Percentiles rank a stretch among this genome's conserved stretches.
Evolutionary conservation across 2,888 invertebrate genomes (phyloP).

Genomic region (Cryptocheilus praepositus): DNA sequence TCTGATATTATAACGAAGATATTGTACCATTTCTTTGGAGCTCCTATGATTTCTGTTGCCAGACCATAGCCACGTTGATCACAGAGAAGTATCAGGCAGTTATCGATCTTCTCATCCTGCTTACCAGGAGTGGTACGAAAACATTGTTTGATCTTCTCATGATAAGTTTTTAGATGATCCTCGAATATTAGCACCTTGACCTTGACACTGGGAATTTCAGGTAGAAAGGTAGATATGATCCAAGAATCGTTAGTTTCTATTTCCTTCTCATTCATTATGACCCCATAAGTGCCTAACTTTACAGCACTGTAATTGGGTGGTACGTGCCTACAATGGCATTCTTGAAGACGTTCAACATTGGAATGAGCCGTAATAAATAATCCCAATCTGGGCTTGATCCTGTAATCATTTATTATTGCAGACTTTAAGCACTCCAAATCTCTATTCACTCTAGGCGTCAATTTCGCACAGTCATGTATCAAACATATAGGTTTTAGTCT

Average conservation of each 20-base stretch:
- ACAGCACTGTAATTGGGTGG: conserved; percentile 58
- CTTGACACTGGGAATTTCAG: conserved; percentile 55
- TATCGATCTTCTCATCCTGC: conserved; percentile 40
- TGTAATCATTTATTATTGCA: conserved; percentile 21
- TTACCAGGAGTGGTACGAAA: conserved; percentile 15
- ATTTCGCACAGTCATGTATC: not conserved
- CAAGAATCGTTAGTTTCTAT: conserved; percentile 32
- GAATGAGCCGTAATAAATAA: conserved; percentile 33
- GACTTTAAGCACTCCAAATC: not conserved
- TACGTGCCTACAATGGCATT: conserved; percentile 54
- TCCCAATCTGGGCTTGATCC: conserved; percentile 42
- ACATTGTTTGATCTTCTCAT: not conserved
- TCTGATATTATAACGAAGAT: not conserved
- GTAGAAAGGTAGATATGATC: conserved; percentile 57
- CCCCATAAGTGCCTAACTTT: conserved; percentile 52
- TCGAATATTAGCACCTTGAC: conserved; percentile 43
- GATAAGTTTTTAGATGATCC: not conserved
- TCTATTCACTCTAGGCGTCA: not conserved
- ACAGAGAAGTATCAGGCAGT: conserved; percentile 56
- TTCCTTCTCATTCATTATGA: conserved; percentile 52
- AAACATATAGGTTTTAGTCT: conserved; percentile 32
- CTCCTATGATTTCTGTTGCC: conserved; percentile 28
- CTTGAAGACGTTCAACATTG: conserved; percentile 40
- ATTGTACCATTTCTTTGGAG: conserved; percentile 42
- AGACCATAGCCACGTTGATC: conserved; percentile 21